Evolutionary conservation across 2,797 vertebrate genomes (phyloP).

Genomic region (Hyperoplus immaculatus): DNA sequence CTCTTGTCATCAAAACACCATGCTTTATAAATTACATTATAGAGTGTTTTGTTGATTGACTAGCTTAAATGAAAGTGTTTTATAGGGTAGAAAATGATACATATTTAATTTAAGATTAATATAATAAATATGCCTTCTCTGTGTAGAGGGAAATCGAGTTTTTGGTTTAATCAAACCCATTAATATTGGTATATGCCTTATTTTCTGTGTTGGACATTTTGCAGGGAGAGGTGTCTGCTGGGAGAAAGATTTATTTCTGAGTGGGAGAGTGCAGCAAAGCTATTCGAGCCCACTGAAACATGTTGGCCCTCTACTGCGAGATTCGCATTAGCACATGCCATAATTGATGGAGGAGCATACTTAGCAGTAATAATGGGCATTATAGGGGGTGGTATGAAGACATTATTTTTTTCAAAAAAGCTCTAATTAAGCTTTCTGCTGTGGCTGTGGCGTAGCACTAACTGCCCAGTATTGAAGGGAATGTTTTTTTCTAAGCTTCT

Average conservation of each 20-base stretch:
- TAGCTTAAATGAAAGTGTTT: not conserved
- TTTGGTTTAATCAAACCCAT: slow-evolving; percentile 42
- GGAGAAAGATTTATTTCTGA: slow-evolving; percentile 77
- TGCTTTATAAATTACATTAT: slow-evolving; percentile 14
- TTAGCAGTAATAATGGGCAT: slow-evolving; percentile 85
- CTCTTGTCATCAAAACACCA: slow-evolving; percentile 29
- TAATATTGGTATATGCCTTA: slow-evolving; percentile 45
- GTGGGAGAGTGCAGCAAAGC: slow-evolving; percentile 76
- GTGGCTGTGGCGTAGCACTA: slow-evolving; percentile 46
- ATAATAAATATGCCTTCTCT: not conserved
- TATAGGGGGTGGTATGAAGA: slow-evolving; percentile 79
- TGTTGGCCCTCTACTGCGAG: slow-evolving; percentile 76
- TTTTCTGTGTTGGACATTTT: slow-evolving; percentile 45
- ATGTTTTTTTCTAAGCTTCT: slow-evolving; percentile 55
- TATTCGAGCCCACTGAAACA: slow-evolving; percentile 79
- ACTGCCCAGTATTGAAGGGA: slow-evolving; percentile 58
- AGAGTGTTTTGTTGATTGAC: slow-evolving; percentile 12
- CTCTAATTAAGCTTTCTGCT: slow-evolving; percentile 77
- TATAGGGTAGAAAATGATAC: not conserved
- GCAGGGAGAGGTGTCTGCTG: slow-evolving; percentile 65
- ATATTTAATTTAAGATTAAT: not conserved
- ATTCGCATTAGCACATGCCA: slow-evolving; percentile 82
- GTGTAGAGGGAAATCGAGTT: slow-evolving; percentile 21
- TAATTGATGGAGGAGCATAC: slow-evolving; percentile 83
- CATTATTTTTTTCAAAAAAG: slow-evolving; percentile 77